Evolutionary conservation across 2,888 invertebrate species (phyloP).

Genomic region (Phaedon cochleariae): DNA sequence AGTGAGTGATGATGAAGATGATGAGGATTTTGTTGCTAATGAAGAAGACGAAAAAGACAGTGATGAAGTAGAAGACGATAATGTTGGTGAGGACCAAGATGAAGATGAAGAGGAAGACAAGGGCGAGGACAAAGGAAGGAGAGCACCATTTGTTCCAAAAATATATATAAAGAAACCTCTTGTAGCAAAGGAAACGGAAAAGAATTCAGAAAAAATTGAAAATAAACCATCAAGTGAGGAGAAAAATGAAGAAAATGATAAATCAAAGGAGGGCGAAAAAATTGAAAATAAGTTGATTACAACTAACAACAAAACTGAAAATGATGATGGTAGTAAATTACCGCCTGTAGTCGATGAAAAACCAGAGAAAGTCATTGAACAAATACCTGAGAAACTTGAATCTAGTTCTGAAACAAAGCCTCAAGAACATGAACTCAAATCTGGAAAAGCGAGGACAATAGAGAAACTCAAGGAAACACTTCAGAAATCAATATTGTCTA

Average conservation of each 20-base stretch:
- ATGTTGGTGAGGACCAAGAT: conserved; percentile 58
- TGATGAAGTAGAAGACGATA: conserved; percentile 47
- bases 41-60: conserved; percentile 61
- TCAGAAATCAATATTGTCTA: conserved; percentile 13
- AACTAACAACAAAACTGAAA: not conserved
- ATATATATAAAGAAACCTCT: conserved; percentile 48
- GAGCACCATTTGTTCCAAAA: conserved; percentile 45
- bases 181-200: conserved; percentile 29
- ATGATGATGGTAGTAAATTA: not conserved
- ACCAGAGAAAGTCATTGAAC: not conserved
- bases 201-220: conserved; percentile 21
- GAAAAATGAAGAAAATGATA: not conserved
- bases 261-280: not conserved
- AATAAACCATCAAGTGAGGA: conserved; percentile 1
- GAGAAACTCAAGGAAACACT: conserved; percentile 25
- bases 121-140: conserved; percentile 39
- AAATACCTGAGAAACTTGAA: not conserved
- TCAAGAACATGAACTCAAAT: not conserved
- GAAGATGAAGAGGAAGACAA: conserved; percentile 55
- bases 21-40: conserved; percentile 65
- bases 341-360: not conserved
- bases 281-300: not conserved
- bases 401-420: not conserved
- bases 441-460: conserved; percentile 16
- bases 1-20: conserved; percentile 64